phyloP scores from a whole-genome alignment of 2,113 vertebrate genomes.

The Paradoxurus hermaphroditus region DNA sequence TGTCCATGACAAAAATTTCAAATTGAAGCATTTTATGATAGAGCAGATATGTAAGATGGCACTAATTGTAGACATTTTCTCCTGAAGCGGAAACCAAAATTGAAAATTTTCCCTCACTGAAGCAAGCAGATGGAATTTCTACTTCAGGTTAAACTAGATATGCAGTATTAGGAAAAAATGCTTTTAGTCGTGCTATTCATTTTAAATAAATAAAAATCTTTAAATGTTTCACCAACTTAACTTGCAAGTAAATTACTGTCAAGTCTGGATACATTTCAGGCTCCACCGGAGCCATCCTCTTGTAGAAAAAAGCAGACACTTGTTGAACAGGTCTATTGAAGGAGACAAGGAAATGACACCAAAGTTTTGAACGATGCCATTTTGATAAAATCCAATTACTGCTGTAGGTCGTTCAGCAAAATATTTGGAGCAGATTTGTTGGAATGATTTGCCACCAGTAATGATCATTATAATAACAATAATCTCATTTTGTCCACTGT shows the following conservation, averaged over 20 bases:
- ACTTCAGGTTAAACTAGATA: conserved; percentile 63
- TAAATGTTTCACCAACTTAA: conserved; percentile 80
- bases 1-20: conserved; percentile 53
- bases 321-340: conserved; percentile 73
- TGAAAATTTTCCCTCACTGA: conserved; percentile 62
- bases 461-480: background rate
- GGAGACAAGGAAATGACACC: conserved; percentile 78
- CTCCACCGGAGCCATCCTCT: conserved; percentile 60
- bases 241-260: conserved; percentile 78
- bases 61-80: conserved; percentile 71
- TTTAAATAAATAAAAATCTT: conserved; percentile 84
- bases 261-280: conserved; percentile 72
- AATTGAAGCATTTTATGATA: conserved; percentile 62
- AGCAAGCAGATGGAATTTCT: conserved; percentile 73
- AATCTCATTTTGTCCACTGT: background rate
- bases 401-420: conserved; percentile 43
- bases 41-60: conserved; percentile 72
- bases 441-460: background rate
- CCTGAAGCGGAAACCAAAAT: conserved; percentile 52
- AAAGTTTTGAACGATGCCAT: conserved; percentile 72
- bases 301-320: conserved; percentile 79
- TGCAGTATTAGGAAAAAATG: conserved; percentile 75
- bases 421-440: conserved; percentile 46
- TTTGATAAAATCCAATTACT: conserved; percentile 80
- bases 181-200: conserved; percentile 74